Conservation (phyloP, 92 coral and sea anemone species). For the Pocillopora grandis region DNA sequence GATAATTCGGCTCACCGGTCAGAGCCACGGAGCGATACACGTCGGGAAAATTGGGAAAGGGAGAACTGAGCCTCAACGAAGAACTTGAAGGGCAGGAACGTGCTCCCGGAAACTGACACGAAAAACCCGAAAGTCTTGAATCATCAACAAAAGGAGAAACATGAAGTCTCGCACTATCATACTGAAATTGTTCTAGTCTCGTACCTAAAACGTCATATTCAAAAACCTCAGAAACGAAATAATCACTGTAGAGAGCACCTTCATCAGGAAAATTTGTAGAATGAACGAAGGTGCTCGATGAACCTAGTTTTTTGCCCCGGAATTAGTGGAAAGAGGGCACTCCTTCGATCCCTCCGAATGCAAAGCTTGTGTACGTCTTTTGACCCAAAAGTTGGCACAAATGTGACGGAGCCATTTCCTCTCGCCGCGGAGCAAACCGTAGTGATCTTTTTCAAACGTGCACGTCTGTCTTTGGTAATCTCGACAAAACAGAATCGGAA, state of each 20-base stretch:
- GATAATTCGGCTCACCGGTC: neutral
- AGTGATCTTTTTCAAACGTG: too few species aligned
- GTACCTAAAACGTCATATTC: neutral
- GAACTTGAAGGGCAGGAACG: too few species aligned
- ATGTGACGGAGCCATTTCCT: too few species aligned
- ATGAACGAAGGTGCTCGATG: conserved; percentile 27
- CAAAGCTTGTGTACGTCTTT: conserved; percentile 21
- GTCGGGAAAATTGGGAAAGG: neutral
- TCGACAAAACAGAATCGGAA: too few species aligned
- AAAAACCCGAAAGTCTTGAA: neutral
- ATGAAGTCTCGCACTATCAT: neutral
- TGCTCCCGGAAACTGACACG: too few species aligned
- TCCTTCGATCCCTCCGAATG: conserved; percentile 40
- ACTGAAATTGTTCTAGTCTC: neutral
- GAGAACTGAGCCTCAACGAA: neutral
- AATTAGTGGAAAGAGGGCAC: conserved; percentile 15
- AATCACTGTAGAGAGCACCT: conserved; percentile 1
- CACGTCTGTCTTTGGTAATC: too few species aligned
- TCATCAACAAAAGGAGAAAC: neutral
- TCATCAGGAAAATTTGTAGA: neutral
- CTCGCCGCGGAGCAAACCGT: too few species aligned
- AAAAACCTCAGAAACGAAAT: conserved; percentile 4
- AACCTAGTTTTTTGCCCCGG: conserved; percentile 26
- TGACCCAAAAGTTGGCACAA: conserved; percentile 45
- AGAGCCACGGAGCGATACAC: neutral